Conservation (phyloP, 2,888 invertebrate species). For the Tineola bisselliella region DNA sequence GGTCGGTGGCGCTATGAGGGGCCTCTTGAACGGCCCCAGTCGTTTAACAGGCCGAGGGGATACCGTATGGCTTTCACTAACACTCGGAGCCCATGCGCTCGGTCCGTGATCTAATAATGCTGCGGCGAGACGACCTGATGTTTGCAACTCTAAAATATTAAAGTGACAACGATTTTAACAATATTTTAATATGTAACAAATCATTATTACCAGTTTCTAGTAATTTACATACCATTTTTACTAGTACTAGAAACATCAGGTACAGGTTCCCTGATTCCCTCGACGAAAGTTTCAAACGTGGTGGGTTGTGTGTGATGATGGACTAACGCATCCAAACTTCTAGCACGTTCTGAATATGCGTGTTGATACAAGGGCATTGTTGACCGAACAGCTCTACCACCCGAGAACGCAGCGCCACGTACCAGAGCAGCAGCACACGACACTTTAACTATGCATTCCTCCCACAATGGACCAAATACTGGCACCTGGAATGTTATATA, state of each 20-base stretch:
- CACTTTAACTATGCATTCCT: conserved; percentile 78
- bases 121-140: conserved; percentile 63
- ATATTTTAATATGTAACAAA: too few species aligned
- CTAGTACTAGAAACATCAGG: conserved; percentile 17
- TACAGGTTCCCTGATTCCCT: conserved; percentile 45
- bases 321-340: conserved; percentile 85
- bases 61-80: conserved; percentile 32
- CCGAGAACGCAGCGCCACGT: conserved; percentile 85
- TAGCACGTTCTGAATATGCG: conserved; percentile 91
- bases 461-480: conserved; percentile 95
- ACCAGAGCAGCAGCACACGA: conserved; percentile 82
- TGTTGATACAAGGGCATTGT: conserved; percentile 91
- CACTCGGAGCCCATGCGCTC: conserved; percentile 37
- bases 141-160: conserved; percentile 20
- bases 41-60: conserved; percentile 78
- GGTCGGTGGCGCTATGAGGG: conserved; percentile 33
- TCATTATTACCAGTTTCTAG: too few species aligned
- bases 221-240: conserved; percentile 3
- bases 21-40: conserved; percentile 71
- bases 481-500: conserved; percentile 69
- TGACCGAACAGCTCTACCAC: conserved; percentile 90
- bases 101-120: conserved; percentile 70
- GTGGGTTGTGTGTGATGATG: conserved; percentile 85
- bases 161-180: too few species aligned
- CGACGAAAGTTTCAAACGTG: conserved; percentile 86